Base-by-base conservation (phyloP, 2,113 vertebrate species). In the Neofelis nebulosa region DNA sequence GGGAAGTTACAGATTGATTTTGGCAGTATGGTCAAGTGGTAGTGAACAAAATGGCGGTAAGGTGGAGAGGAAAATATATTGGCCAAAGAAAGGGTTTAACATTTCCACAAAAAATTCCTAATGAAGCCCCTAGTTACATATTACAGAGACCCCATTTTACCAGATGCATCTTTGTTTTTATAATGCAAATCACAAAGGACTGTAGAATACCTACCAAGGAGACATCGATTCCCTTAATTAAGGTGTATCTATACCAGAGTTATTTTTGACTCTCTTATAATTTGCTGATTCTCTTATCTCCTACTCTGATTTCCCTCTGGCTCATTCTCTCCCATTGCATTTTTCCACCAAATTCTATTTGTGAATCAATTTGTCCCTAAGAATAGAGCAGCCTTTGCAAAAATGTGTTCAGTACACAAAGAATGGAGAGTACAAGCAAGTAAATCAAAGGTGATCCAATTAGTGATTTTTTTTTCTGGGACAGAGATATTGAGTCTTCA, bases 361-460 rank as follows among this genome's bases (percentile, higher is more conserved):
- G 96, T 97, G 97, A 97, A 97, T 97, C 95, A 96, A 97, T 98
- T 98, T 98, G 98, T 98, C 97, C 96, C 89, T 78, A 94, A 97
- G 97, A 98, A 98, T 97, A 98, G 76, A 97, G 96, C 97, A 95
- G 91, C 81, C 48, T 41, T 97, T 96, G 98, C 97, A 97, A 92
- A 98, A 97, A 84, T 91, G 88, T 97, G 94, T 96, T 52, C 71
- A 63, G 78, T 85, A 50, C 95, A 89, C 81, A 86, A 74, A 91
- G 81, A 86, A 68, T 31, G 61, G 93, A 97, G 91, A 93, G 41
- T 96, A 97, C 95, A 96, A 97, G 86, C 84, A 92, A 93, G 96
- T 90, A 96, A 96, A 97, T 97, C 66, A 95, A 97, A 89, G 63
- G 65, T 48, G 74, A 96, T 93, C 95, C 96, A 98, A 97, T 97